Conservation (phyloP, 92 coral and sea anemone species). For the Phenganax subtilis region DNA sequence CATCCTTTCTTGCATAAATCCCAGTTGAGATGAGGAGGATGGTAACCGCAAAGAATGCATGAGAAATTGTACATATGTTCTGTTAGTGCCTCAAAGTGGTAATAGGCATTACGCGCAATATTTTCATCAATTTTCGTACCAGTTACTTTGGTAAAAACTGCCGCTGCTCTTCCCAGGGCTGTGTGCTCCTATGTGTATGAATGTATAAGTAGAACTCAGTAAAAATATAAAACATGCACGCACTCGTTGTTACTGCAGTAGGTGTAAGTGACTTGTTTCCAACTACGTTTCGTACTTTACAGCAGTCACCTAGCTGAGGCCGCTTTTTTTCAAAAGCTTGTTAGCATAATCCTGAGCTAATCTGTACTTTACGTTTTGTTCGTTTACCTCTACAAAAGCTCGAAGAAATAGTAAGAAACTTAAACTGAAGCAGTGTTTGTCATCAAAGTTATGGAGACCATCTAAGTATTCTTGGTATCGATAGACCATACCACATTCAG, state of each 20-base stretch:
- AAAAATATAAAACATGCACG: neutral
- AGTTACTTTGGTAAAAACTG: slow-evolving; percentile 25
- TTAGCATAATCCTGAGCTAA: too few relatives aligned
- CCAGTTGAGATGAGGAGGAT: slow-evolving; percentile 52
- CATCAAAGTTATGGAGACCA: slow-evolving; percentile 49
- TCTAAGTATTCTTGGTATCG: slow-evolving; percentile 47
- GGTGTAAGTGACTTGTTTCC: too few relatives aligned
- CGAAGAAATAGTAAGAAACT: slow-evolving; percentile 35
- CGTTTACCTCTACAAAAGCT: slow-evolving; percentile 44
- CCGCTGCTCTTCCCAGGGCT: slow-evolving; percentile 29
- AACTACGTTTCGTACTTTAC: too few relatives aligned
- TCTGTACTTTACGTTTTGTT: too few relatives aligned
- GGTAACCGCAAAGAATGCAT: slow-evolving; percentile 46
- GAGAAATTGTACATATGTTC: slow-evolving; percentile 44
- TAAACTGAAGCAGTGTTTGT: slow-evolving; percentile 40
- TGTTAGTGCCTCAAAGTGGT: slow-evolving; percentile 54
- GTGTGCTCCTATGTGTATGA: slow-evolving; percentile 37
- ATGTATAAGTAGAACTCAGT: neutral
- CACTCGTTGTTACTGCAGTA: too few relatives aligned
- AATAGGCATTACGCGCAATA: slow-evolving; percentile 48
- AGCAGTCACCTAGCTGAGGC: too few relatives aligned
- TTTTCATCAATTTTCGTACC: slow-evolving; percentile 14
- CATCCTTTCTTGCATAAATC: slow-evolving; percentile 57
- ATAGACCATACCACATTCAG: slow-evolving; percentile 30
- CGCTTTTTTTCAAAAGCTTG: too few relatives aligned